These are phyloP conservation scores for Fulica atra DNA, from an alignment of 2,113 vertebrate genomes.

Conservation along the genomic window DNA sequence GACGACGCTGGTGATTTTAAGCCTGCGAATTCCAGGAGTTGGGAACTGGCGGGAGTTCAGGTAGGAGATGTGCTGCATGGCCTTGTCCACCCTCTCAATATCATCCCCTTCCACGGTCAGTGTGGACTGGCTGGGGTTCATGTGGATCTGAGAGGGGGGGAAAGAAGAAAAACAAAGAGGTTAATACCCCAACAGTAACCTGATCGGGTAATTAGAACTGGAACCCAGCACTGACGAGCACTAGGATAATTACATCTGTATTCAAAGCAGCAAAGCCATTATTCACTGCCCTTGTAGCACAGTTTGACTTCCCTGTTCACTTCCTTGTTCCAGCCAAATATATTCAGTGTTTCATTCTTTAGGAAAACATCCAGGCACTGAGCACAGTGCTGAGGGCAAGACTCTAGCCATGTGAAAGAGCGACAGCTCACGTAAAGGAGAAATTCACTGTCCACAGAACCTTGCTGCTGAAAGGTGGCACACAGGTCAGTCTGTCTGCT, in stretches of 20 bases:
- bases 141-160: slow-evolving; percentile 83
- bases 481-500: neutral
- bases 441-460: neutral
- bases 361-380: neutral
- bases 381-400: neutral
- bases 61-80: slow-evolving; percentile 93
- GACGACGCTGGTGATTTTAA: slow-evolving; percentile 84
- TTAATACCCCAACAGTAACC: neutral
- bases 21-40: slow-evolving; percentile 91
- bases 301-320: neutral
- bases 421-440: neutral
- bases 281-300: neutral
- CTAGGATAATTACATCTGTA: neutral
- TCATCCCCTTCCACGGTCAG: slow-evolving; percentile 90
- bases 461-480: neutral
- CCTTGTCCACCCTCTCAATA: slow-evolving; percentile 86
- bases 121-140: slow-evolving; percentile 86
- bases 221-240: neutral
- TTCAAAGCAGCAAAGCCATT: neutral
- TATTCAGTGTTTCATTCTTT: neutral
- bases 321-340: neutral
- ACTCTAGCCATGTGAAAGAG: neutral
- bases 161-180: no score
- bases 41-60: slow-evolving; percentile 97
- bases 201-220: neutral